Conservation (phyloP, 2,888 invertebrate species). For the Phyto melanocephala region DNA sequence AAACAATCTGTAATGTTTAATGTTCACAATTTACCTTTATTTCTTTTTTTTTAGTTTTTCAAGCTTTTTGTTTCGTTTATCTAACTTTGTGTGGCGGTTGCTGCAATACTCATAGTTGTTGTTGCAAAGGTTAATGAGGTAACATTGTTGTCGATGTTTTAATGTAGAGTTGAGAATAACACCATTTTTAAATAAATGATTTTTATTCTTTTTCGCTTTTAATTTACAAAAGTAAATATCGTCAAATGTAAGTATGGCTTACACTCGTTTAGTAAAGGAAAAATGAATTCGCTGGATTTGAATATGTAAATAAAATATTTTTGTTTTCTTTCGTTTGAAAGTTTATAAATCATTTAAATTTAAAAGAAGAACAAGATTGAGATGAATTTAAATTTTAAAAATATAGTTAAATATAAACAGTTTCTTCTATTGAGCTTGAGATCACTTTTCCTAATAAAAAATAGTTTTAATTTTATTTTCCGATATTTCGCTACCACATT, state of each 20-base stretch:
- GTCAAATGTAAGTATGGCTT: too few species aligned
- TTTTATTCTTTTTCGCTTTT: not conserved
- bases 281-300: not conserved
- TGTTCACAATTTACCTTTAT: not conserved
- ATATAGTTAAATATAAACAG: too few species aligned
- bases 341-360: too few species aligned
- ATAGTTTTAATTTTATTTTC: too few species aligned
- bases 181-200: not conserved
- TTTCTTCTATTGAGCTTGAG: too few species aligned
- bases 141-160: slow-evolving; percentile 37
- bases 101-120: not conserved
- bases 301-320: not conserved
- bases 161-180: not conserved
- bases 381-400: too few species aligned
- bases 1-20: not conserved
- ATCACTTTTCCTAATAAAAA: too few species aligned
- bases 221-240: not conserved
- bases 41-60: not conserved
- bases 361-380: too few species aligned
- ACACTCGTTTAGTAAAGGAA: not conserved
- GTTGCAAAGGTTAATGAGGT: slow-evolving; percentile 41
- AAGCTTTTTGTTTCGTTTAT: not conserved
- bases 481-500: too few species aligned
- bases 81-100: not conserved
- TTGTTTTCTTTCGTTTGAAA: too few species aligned